Conservation (phyloP, 2,113 vertebrate genomes). For the Anoura caudifer region DNA sequence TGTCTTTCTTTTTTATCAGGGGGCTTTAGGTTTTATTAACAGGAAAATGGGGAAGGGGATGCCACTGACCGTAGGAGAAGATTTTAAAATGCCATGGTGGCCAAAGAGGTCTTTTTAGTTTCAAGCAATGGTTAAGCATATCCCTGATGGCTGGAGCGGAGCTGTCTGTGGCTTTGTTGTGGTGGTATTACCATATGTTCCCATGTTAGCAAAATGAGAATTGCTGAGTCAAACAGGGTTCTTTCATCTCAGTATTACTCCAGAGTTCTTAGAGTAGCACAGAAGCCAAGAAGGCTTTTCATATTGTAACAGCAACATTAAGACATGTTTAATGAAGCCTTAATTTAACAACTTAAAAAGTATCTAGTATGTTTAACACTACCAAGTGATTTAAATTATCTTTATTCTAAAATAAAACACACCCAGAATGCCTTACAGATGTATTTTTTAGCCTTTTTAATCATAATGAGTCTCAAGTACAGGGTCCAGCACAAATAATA, state of each 20-base stretch:
- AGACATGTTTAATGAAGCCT: background rate
- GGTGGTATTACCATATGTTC: background rate
- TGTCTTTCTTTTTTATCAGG: background rate
- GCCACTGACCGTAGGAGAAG: background rate
- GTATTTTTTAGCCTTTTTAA: background rate
- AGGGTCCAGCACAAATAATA: too few relatives aligned
- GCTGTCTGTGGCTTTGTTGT: background rate
- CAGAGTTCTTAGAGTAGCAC: background rate
- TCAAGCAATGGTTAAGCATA: background rate
- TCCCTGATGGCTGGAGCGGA: background rate
- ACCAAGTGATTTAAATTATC: background rate
- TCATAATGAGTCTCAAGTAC: background rate
- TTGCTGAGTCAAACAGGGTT: background rate
- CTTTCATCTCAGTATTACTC: background rate
- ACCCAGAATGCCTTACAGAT: background rate
- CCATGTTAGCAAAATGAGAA: background rate
- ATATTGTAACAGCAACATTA: background rate
- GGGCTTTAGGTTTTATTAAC: background rate
- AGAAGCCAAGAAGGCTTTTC: background rate
- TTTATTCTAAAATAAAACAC: background rate
- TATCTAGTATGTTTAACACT: background rate
- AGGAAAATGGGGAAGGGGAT: background rate
- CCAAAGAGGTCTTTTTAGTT: background rate
- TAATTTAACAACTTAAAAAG: background rate
- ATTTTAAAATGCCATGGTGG: background rate